Evolutionary conservation across 2,113 vertebrate species (phyloP), one percentile per base, ranked within the genome.

Genomic region (Marcusenius ussheri): DNA sequence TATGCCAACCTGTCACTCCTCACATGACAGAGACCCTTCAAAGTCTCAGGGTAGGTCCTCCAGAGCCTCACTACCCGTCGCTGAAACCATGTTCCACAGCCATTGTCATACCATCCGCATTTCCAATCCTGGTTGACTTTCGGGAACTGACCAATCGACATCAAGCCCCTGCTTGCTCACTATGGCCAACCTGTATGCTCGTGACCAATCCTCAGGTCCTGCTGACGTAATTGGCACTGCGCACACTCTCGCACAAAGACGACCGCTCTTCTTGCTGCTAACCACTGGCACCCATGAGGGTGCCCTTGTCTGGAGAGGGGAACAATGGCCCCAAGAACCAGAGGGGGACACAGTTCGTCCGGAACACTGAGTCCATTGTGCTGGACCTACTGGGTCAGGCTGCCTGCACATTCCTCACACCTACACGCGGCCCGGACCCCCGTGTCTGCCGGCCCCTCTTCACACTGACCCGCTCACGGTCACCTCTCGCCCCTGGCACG

Each of bases 381-480:
- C 85, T 27, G 15, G 83, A 27, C 88, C 74, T 88, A 45, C 49
- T 80, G 77, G 91, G 88, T 92, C 92, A 45, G 49, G 58, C 88
- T 74, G 83, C 89, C 89, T 89, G 70, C 19, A 89, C 90, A 93
- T 93, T 93, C 90, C 90, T 92, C 91, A 93, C 93, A 93, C 92
- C 91, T 91, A 93, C 92, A 90, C 92, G 91, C 89, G 83, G 91
- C 11, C 88, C 74, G 51, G 1, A 50, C 70, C n/a, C 31, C 13
- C 42, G 19, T 70, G 2, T 66, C 24, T 3, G 15, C 27, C 56
- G 5, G 5, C 49, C 85, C n/a, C 49, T 74, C 19, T 49, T 56
- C 74, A 21, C 88, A n/a, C 74, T n/a, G 50, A n/a, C 47, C 49
- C 31, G 19, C 49, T 56, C 47, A 49, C 49, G 8, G 35, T 17